Evolutionary conservation across 2,113 vertebrate species (phyloP).

Genomic region (Tragulus kanchil): DNA sequence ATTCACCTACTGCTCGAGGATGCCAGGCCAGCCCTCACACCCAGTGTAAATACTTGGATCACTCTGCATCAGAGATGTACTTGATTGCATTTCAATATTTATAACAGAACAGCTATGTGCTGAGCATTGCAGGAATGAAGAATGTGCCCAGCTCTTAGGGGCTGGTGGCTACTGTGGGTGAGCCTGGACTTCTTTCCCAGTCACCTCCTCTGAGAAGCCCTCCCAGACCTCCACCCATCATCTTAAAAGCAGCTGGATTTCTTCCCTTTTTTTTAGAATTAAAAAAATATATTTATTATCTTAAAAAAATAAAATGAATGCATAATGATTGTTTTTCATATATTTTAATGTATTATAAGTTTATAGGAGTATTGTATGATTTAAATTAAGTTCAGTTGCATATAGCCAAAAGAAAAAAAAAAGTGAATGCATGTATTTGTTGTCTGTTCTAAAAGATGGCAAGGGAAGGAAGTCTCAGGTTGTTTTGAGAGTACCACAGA

Average conservation of each 20-base stretch:
- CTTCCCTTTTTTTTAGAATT: too few species aligned
- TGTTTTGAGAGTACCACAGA: rapidly evolving
- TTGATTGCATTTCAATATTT: neutral
- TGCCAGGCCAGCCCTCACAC: neutral
- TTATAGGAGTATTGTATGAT: neutral
- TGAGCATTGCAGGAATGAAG: rapidly evolving
- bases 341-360: neutral
- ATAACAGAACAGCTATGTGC: too few species aligned
- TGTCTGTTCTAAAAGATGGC: neutral
- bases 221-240: neutral
- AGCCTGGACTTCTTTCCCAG: rapidly evolving
- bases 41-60: neutral
- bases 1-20: rapidly evolving
- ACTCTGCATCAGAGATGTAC: neutral
- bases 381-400: neutral
- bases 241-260: neutral
- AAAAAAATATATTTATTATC: too few species aligned
- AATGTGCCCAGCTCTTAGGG: neutral
- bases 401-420: neutral
- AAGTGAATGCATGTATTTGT: neutral
- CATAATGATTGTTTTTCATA: neutral
- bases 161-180: neutral
- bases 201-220: neutral
- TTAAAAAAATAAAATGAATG: too few species aligned
- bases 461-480: neutral